Evolutionary conservation across 2,888 invertebrate genomes (phyloP).

Genomic region (Prosapia bicincta): DNA sequence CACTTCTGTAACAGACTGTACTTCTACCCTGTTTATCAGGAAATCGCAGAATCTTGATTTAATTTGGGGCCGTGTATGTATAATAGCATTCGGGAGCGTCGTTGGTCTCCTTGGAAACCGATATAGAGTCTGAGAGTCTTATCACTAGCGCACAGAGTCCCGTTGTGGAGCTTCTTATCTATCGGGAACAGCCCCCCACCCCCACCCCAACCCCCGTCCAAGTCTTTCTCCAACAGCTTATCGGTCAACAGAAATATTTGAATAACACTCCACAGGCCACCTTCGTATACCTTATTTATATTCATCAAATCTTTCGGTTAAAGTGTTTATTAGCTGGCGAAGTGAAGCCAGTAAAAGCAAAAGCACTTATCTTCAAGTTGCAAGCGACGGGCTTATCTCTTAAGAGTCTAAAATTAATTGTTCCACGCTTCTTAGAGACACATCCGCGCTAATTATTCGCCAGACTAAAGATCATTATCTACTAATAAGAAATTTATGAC

Average conservation of each 20-base stretch:
- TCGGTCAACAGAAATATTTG: constrained; percentile 29
- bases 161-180: constrained; percentile 25
- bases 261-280: constrained; percentile 16
- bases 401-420: neutral
- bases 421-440: constrained; percentile 2
- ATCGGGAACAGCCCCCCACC: constrained; percentile 21
- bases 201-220: neutral
- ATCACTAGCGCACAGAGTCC: constrained; percentile 21
- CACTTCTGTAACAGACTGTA: neutral
- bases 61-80: constrained; percentile 31
- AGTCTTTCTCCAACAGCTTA: constrained; percentile 8
- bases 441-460: neutral
- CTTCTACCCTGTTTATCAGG: constrained; percentile 24
- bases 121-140: constrained; percentile 2
- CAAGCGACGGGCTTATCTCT: neutral
- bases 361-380: neutral
- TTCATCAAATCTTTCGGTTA: neutral
- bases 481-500: neutral
- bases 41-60: constrained; percentile 37
- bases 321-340: neutral
- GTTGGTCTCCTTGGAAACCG: neutral
- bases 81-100: constrained; percentile 21
- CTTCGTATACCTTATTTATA: neutral
- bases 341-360: neutral
- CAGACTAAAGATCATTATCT: neutral